A percentile compares a stretch with the other conserved stretches of the same genome.
phyloP scores from a whole-genome alignment of 2,888 invertebrate species.

The Mythimna ferrago region DNA sequence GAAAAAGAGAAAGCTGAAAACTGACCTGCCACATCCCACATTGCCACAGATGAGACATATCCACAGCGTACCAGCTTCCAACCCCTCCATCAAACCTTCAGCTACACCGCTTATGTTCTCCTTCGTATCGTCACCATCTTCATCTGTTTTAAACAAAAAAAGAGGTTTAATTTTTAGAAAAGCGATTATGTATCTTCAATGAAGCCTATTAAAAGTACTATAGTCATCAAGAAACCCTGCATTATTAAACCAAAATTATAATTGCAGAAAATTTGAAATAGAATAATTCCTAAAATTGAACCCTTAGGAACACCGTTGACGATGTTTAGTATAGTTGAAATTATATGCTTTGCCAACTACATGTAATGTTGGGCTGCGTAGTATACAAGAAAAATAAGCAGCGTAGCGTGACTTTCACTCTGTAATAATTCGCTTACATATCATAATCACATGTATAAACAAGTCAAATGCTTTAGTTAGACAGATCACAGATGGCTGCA shows the following conservation, averaged over 20 bases:
- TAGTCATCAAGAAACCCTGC: neutral
- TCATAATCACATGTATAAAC: neutral
- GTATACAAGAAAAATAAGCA: neutral
- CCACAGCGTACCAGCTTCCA: slow-evolving; percentile 96
- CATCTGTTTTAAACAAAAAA: slow-evolving; percentile 63
- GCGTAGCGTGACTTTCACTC: neutral
- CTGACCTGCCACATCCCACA: slow-evolving; percentile 98
- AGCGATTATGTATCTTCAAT: neutral
- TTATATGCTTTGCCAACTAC: neutral
- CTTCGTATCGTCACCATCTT: slow-evolving; percentile 87
- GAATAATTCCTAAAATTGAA: neutral
- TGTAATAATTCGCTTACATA: neutral
- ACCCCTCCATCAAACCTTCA: slow-evolving; percentile 85
- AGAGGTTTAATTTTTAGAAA: neutral
- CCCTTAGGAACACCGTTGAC: slow-evolving; percentile 4
- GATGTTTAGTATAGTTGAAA: neutral
- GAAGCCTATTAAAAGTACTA: neutral
- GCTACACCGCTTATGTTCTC: slow-evolving; percentile 90
- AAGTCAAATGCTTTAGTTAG: slow-evolving; percentile 12
- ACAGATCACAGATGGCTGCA: neutral
- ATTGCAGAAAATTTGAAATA: neutral
- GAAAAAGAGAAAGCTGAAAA: neutral
- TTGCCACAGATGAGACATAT: slow-evolving; percentile 99
- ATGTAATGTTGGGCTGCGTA: neutral
- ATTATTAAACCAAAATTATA: neutral